Base-by-base conservation (phyloP, 2,888 invertebrate species). In the Cryptus viduatorius region DNA sequence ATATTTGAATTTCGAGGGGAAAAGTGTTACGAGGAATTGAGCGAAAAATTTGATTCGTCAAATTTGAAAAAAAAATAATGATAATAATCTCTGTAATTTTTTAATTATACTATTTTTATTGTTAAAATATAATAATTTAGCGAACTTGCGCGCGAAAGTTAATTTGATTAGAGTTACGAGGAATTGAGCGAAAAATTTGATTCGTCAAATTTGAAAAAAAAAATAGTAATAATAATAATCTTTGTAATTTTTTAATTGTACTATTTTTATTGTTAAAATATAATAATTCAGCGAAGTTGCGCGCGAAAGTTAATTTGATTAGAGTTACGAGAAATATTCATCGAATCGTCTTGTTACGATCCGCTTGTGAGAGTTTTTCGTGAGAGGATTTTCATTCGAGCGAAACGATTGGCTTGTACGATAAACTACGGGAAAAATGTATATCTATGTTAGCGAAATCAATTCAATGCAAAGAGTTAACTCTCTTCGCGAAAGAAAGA, bases 391-490 rank as follows among this genome's bases (percentile, higher is more conserved):
- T 64, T n/a, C n/a, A 71, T 48, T 71, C 65, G 56, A 59, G 65
- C 56, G 71, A 65, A 71, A 68, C 10, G 82, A 82, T 77, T 71
- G 76, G 68, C 78, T 68, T 53, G 53, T 42, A 56, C 48, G 81
- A 81, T 68, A 64, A 78, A 61, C 56, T 48, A 37, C 37, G 37
- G 5, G 61, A 80, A 59, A 16, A 50, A 67, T 65, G 69, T 71
- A 79, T 79, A 48, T 69, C 44, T 77, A 67, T 50, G 61, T 69
- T 50, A 53, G 44, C 48, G 64, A 78, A 84, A 78, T 81, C 81
- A 84, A 84, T 84, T 84, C 81, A 68, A 84, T 84, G 84, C 69
- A 84, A 84, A 78, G 73, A 80, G 84, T 8, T 64, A 81, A 80
- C 65, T 61, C 73, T 72, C 64, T 29, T 24, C 64, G 61, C 44